These are phyloP conservation scores for Caligus rogercresseyi DNA, from an alignment of 1,140 invertebrate genomes.

Conservation along the genomic window DNA sequence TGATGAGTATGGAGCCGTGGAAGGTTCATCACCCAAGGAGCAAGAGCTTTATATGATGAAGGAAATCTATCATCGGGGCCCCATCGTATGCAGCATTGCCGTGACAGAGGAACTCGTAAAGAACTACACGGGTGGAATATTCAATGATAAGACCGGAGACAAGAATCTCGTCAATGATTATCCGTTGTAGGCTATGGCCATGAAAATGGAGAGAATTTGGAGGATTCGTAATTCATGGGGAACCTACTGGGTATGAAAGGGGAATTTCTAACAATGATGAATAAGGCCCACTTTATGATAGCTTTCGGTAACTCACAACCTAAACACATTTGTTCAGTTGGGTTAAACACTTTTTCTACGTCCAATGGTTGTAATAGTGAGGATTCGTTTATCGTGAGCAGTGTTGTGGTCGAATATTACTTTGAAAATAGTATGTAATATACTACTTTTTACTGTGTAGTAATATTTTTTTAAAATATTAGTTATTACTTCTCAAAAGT, in stretches of 20 bases:
- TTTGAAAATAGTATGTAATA: too few species aligned
- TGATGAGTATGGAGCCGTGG: conserved; percentile 15
- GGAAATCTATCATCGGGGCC: conserved; percentile 18
- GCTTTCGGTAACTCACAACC: too few species aligned
- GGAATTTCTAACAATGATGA: background rate
- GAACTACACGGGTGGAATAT: conserved; percentile 16
- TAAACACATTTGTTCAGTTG: too few species aligned
- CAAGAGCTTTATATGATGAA: conserved; percentile 17
- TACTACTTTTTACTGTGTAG: too few species aligned
- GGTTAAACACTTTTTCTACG: too few species aligned
- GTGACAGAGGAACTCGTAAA: conserved; percentile 15
- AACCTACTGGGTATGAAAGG: conserved; percentile 30
- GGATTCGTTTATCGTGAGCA: too few species aligned
- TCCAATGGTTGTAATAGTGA: too few species aligned
- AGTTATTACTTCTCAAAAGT: too few species aligned
- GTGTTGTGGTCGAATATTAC: too few species aligned
- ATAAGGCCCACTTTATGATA: too few species aligned
- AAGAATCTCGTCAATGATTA: conserved; percentile 33
- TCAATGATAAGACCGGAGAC: conserved; percentile 10
- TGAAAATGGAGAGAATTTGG: conserved; percentile 29
- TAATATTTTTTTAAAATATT: too few species aligned
- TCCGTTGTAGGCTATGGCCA: conserved; percentile 36
- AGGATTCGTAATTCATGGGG: conserved; percentile 38
- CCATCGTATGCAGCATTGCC: conserved; percentile 13
- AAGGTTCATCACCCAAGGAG: background rate